Base-by-base conservation (phyloP, 2,113 vertebrate genomes). In the Trichechus manatus region DNA sequence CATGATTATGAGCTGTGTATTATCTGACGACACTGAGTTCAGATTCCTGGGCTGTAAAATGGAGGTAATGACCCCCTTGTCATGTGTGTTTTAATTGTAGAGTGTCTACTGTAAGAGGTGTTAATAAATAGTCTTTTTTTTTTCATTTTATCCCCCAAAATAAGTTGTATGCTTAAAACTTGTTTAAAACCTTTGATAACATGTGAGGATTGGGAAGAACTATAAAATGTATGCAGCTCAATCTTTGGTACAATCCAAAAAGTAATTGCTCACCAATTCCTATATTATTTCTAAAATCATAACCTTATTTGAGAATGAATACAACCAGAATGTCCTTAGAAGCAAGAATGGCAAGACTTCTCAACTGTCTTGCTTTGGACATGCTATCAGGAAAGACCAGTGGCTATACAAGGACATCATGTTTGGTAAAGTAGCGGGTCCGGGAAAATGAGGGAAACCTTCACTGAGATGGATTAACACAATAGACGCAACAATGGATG, bases 1-100 rank as follows among this genome's bases (percentile, higher is more conserved):
- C 78, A 20, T 0, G 5, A 14, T 22, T 6, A 20, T 50, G 6
- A 19, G 14, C 42, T 1, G 13, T 0, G 6, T 7, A 5, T 47
- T 22, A 7, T 10, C 22, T 15, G 6, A 22, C 1, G 5, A 0
- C 4, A 27, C 31, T 22, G 22, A 33, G 22, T 25, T 44, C 4
- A 0, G 3, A 61, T 39, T 56, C 50, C 9, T 9, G 0, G 14
- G 77, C 50, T 8, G 10, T 36, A 6, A 72, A 50, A 59, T 4
- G 29, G 42, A 86, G 36, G 2, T 0, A 5, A 13, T 14, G 31
- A 68, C 66, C 33, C 66, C 15, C 66, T 31, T 9, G 29, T 33
- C 66, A 31, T 68, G 15, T 33, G 31, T 33, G 4, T 31, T 68
- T 31, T 31, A 33, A 68, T 3, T 33, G 66, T 33, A 68, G 33